Percentiles rank a stretch among this genome's conserved stretches.
phyloP scores from a whole-genome alignment of 2,113 vertebrate species.

The Sorex araneus region DNA sequence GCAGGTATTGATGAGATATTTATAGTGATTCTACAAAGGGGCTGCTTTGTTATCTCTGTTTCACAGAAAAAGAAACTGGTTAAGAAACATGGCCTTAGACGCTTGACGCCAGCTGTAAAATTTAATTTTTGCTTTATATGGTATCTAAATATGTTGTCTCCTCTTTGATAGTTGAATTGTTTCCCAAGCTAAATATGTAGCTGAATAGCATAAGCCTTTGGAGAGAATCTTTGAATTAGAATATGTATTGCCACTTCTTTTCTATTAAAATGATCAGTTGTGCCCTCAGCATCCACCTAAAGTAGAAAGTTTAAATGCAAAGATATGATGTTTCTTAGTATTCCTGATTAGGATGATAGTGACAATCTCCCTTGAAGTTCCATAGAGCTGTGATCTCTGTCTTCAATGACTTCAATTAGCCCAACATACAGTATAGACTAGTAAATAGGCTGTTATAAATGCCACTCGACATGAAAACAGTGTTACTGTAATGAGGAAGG shows the following conservation, averaged over 20 bases:
- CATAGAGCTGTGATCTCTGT: background rate
- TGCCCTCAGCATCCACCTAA: background rate
- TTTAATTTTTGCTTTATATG: background rate
- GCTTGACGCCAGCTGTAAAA: background rate
- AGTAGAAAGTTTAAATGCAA: constrained; percentile 38
- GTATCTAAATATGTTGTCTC: background rate
- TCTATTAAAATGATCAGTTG: background rate
- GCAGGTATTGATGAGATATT: constrained; percentile 17
- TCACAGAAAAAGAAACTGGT: constrained; percentile 45
- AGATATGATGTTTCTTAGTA: background rate
- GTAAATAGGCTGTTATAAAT: no score
- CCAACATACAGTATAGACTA: no score
- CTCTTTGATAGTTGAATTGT: background rate
- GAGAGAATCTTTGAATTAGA: constrained; percentile 25
- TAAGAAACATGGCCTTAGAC: constrained; percentile 3
- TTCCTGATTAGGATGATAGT: no score
- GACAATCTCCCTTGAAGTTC: no score
- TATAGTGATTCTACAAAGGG: background rate
- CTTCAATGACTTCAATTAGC: background rate
- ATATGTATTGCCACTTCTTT: constrained; percentile 11
- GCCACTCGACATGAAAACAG: no score
- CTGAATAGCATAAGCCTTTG: background rate
- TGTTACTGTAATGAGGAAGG: no score
- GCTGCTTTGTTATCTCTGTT: background rate
- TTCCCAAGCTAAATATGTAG: constrained; percentile 50